phyloP scores from a whole-genome alignment of 2,888 invertebrate species.

The Cotesia congregata region DNA sequence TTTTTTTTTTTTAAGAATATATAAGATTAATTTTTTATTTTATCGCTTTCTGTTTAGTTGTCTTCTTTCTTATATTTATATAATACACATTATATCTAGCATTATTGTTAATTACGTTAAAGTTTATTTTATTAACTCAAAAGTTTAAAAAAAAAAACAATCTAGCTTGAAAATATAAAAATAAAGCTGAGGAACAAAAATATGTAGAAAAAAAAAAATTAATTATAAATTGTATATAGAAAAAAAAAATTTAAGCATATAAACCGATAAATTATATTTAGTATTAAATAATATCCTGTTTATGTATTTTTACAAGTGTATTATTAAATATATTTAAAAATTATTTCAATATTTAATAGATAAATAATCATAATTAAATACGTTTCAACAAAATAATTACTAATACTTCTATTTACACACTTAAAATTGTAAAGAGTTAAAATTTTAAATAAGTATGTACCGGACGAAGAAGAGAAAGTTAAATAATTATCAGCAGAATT shows the following conservation, averaged over 20 bases:
- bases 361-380: not conserved
- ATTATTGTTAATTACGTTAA: not conserved
- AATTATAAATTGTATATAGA: constrained; percentile 6
- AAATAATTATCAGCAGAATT: not conserved
- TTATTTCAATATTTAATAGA: constrained; percentile 17
- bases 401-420: not conserved
- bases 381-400: not conserved
- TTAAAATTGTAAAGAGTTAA: not conserved
- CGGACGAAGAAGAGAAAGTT: not conserved
- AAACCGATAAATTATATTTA: constrained; percentile 7
- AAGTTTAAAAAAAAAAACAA: constrained; percentile 25
- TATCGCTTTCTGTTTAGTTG: constrained; percentile 43
- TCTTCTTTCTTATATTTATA: constrained; percentile 39
- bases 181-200: constrained; percentile 21
- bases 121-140: not conserved
- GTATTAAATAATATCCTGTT: constrained; percentile 14
- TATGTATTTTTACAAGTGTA: constrained; percentile 42
- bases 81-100: constrained; percentile 45
- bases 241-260: not conserved
- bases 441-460: not conserved
- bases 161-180: constrained; percentile 47
- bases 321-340: constrained; percentile 39
- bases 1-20: not conserved
- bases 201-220: too few relatives aligned
- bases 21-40: not conserved